phyloP scores from a whole-genome alignment of 2,888 invertebrate genomes.

The Gortyna flavago region DNA sequence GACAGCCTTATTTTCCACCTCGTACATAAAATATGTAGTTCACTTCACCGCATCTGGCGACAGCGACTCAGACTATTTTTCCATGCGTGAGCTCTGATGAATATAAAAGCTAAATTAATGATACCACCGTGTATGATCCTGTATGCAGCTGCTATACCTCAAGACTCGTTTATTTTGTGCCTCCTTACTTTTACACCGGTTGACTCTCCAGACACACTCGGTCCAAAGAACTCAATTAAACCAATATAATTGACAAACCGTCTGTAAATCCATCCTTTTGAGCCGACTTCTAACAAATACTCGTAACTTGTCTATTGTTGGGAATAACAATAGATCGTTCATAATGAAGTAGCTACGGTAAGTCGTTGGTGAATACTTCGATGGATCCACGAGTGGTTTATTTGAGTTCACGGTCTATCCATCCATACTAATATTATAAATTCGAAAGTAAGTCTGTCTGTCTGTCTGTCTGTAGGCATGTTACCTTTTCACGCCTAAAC shows the following conservation, averaged over 20 bases:
- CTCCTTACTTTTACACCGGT: not conserved
- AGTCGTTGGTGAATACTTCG: constrained; percentile 33
- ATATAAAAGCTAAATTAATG: not conserved
- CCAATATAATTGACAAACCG: constrained; percentile 41
- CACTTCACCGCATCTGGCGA: not conserved
- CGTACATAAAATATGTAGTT: not conserved
- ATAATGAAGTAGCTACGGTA: constrained; percentile 8
- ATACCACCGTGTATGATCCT: not conserved
- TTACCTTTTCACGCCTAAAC: too few relatives aligned
- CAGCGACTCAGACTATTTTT: not conserved
- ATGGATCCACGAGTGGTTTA: constrained; percentile 3
- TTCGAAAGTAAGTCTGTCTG: too few relatives aligned
- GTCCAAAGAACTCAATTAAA: constrained; percentile 25
- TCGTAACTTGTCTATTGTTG: constrained; percentile 34
- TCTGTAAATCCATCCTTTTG: constrained; percentile 31
- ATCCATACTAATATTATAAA: too few relatives aligned
- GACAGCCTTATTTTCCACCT: not conserved
- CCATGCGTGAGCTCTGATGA: not conserved
- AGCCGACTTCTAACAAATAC: constrained; percentile 23
- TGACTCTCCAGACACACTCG: not conserved
- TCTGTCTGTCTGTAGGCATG: too few relatives aligned
- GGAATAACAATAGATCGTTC: constrained; percentile 34
- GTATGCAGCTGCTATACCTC: not conserved
- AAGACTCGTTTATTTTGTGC: not conserved
- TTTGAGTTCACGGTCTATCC: constrained; percentile 2